A percentile compares a stretch with the other conserved stretches of the same genome.
Evolutionary conservation across 2,888 invertebrate species (phyloP).

Genomic region (Tetragonisca angustula): DNA sequence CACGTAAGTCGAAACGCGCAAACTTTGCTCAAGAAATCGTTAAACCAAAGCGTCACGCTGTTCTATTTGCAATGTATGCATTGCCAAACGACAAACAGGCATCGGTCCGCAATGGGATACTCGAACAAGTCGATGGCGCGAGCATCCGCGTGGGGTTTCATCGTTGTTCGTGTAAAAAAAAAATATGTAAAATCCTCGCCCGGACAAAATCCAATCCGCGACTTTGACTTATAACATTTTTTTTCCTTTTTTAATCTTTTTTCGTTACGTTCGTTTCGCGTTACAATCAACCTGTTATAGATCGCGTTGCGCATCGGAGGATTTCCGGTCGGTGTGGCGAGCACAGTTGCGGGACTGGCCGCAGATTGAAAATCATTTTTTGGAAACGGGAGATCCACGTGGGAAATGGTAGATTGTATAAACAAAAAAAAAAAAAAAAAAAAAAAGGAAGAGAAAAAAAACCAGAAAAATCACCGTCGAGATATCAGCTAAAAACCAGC

Average conservation of each 20-base stretch:
- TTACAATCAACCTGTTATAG: not conserved
- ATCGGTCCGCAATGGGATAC: not conserved
- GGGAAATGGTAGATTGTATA: conserved; percentile 13
- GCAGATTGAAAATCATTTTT: conserved; percentile 16
- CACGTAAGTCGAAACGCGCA: no score
- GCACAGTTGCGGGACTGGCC: not conserved
- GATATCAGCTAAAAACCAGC: not conserved
- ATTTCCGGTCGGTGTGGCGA: not conserved
- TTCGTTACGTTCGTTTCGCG: not conserved
- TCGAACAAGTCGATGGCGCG: not conserved
- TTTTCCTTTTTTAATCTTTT: not conserved
- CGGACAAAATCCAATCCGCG: conserved; percentile 15
- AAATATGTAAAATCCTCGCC: not conserved
- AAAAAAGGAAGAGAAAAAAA: no score
- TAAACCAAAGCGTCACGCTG: no score
- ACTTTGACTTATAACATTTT: not conserved
- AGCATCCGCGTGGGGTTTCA: not conserved
- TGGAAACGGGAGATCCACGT: not conserved
- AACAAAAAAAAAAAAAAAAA: not conserved
- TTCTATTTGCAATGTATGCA: not conserved
- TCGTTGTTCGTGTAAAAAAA: not conserved
- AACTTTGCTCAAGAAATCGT: not conserved
- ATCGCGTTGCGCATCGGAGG: not conserved
- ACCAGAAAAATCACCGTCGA: not conserved
- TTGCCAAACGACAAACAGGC: not conserved